Base-by-base conservation (phyloP, 2,113 vertebrate species). In the Xyrauchen texanus region DNA sequence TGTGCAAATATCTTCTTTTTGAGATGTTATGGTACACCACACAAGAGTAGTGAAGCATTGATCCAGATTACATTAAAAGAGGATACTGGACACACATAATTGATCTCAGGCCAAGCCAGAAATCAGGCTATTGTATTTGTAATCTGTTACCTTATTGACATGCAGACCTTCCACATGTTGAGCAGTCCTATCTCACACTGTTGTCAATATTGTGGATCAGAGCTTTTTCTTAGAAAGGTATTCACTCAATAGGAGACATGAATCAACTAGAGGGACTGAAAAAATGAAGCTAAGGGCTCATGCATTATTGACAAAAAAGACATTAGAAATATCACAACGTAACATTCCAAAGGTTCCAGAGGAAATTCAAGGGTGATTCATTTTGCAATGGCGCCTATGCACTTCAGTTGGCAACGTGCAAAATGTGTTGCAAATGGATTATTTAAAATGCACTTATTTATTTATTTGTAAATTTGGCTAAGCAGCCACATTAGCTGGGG, bases 111-210 rank as follows among this genome's bases (percentile, higher is more conserved):
- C n/a, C 55, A 68, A 74, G 78, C 73, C 68, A 74, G 47, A 74
- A 57, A 75, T 73, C 65, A 74, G 75, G 21, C 58, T 67, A 68
- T 12, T 44, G 60, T 65, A 80, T 53, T 53, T 61, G 66, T 68
- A 77, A 80, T 70, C 67, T 3, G 68, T 77, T 57, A 66, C 67
- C 11, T 51, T 82, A 85, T 72, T 85, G 82, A 87, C 73, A 51
- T 44, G 64, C 60, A 61, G 47, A 57, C 16, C 67, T 44, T 77
- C 61, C 52, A 76, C 68, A 70, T 80, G 49, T 69, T 68, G 61
- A 52, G 53, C 42, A 2, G 8, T 60, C 60, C 68, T 57, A 73
- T 62, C 61, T 82, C 47, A 79, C 58, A 71, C 68, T 6, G 9
- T n/a, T 61, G 60, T 66, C 71, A 46, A 67, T 77, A 65, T 55